Evolutionary conservation across 2,888 invertebrate genomes (phyloP), one percentile per base, ranked within the genome.

Genomic region (Troglohyphantes excavatus): DNA sequence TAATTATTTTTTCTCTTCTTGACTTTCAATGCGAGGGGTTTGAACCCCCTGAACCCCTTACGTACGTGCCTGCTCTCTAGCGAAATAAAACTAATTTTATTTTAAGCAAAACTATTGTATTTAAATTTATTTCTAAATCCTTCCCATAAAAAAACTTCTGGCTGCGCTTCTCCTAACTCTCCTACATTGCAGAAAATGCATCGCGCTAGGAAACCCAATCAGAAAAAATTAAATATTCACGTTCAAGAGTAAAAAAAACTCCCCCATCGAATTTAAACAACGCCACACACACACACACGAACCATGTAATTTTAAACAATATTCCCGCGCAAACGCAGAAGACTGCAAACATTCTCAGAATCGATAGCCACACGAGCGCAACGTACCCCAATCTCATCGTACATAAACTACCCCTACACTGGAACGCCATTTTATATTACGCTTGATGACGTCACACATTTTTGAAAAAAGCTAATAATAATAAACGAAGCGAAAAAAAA

Each of bases 351-450:
- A 53, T 29, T 21, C 2, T 17, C 61, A 19, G 59, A 88, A 82
- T 82, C 82, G 82, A 82, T 82, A 82, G 59, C 78, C 39, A 79
- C 59, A 61, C 11, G 73, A 39, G 88, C 76, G 76, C 88, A 53
- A 63, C 17, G 75, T 46, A 73, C 82, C 68, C 81, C n/a, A n/a
- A 33, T 33, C 87, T 33, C 79, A 79, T 79, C 87, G 79, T n/a
- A 53, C 53, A 13, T 79, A 73, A 87, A 89, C 88, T 89, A 89
- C 88, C 82, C 68, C 88, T 89, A 89, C 88, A 89, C 43, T 23
- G 46, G 61, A 26, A 82, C 88, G 88, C 88, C 88, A 88, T 89
- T 82, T 89, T 89, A 89, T 89, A 89, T 89, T 89, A 89, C 88
- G 76, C 46, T 46, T 68, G 6, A 63, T 89, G 82, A 89, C 88